Base-by-base conservation (phyloP, 1,140 invertebrate genomes). In the Saccostrea echinata region DNA sequence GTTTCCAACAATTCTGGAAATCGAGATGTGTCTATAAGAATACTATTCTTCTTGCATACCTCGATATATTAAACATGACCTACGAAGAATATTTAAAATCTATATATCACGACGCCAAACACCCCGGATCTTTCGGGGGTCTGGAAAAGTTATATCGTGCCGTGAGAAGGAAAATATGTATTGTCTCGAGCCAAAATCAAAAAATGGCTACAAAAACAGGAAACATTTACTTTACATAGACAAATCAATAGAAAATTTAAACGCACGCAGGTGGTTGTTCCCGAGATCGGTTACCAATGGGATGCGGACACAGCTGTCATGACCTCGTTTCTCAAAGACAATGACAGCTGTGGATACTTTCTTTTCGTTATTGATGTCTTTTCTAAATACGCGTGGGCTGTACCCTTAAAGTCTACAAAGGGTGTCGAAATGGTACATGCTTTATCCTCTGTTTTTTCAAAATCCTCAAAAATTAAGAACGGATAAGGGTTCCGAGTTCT, bases 201-300 rank as follows among this genome's bases (percentile, higher is more conserved):
- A 9, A 87, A 90, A 51, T 86, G 84, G 89, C 30, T 90, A 43
- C 53, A 86, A 76, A 86, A 86, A 80, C 85, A 88, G 81, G 82
- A 89, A 84, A 53, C 84, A 55, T 88, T 87, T 53, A 52, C 86
- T 43, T 76, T 91, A 68, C 88, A 91, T 53, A 57, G 84, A 55
- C 84, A 89, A 81, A 81, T 86, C 24, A 43, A 68, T 21, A 61
- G 35, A 87, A 89, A 80, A 86, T 89, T 81, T 43, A 85, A 83
- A 61, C 76, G 76, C 30, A 18, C 35, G 57, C 84, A 80, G 81
- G 85, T 88, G 21, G 87, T 88, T 1, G 64, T 85, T 13, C 86
- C 89, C 24, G 53, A 87, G 21, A 84, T 87, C 8, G 89, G 87
- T 87, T 87, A 89, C 64, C 88, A 89, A 85, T 89, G 88, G 88